phyloP scores from a whole-genome alignment of 2,888 invertebrate genomes.

The Hypselothyrea guttata region DNA sequence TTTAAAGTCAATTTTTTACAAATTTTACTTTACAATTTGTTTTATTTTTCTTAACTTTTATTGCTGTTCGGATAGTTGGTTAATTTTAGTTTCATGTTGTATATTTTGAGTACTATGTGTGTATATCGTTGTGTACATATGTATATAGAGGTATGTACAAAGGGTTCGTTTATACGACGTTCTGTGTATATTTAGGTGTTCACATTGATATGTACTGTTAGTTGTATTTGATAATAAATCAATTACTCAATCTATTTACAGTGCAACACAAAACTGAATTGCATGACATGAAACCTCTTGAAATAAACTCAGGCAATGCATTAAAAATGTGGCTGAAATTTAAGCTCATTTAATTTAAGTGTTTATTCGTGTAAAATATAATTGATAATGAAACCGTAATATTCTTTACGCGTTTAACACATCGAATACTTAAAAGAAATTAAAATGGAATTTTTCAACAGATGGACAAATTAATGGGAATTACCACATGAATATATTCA shows the following conservation, averaged over 20 bases:
- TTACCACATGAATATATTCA: too few species aligned
- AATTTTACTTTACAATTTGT: conserved; percentile 51
- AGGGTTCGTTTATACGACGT: conserved; percentile 46
- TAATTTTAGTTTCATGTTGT: conserved; percentile 26
- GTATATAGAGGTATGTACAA: conserved; percentile 72
- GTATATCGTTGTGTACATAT: conserved; percentile 57
- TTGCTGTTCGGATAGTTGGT: conserved; percentile 19
- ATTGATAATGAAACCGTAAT: conserved; percentile 66
- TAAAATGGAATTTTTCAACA: conserved; percentile 44
- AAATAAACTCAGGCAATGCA: neutral
- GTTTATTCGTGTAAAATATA: conserved; percentile 33
- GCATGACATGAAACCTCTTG: conserved; percentile 58
- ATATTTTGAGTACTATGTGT: conserved; percentile 18
- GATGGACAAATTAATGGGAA: conserved; percentile 24
- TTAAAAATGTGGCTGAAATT: neutral
- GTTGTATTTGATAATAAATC: conserved; percentile 58
- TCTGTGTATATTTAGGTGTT: conserved; percentile 79
- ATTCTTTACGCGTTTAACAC: conserved; percentile 34
- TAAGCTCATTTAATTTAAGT: conserved; percentile 22
- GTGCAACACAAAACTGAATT: conserved; percentile 10
- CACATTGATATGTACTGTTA: conserved; percentile 80
- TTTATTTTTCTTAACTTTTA: conserved; percentile 48
- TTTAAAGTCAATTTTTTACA: conserved; percentile 35
- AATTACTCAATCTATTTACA: conserved; percentile 58
- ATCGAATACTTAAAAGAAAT: conserved; percentile 44